Evolutionary conservation across 2,797 vertebrate genomes (phyloP).

Genomic region (Odontamblyopus rebecca): DNA sequence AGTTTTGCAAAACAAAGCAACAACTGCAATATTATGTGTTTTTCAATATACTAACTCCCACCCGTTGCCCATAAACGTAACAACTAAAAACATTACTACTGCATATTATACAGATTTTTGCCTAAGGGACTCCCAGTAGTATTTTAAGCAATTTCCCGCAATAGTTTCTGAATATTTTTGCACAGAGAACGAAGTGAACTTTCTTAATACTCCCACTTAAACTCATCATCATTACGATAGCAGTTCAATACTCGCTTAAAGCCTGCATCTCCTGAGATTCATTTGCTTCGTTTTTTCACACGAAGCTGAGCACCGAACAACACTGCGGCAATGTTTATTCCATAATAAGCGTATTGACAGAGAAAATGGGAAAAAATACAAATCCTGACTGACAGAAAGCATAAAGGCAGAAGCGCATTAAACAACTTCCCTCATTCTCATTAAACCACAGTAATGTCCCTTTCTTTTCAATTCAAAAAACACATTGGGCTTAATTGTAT

Average conservation of each 20-base stretch:
- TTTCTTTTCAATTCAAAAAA: slow-evolving; percentile 64
- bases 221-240: slow-evolving; percentile 17
- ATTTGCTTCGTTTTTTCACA: slow-evolving; percentile 2
- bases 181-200: slow-evolving; percentile 7
- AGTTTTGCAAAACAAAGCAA: too few relatives aligned
- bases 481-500: slow-evolving; percentile 70
- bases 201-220: not conserved
- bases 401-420: slow-evolving; percentile 66
- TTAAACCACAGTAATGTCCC: slow-evolving; percentile 64
- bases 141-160: not conserved
- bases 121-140: not conserved
- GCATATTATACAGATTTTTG: not conserved
- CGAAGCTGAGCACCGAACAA: slow-evolving; percentile 16
- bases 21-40: not conserved
- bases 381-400: slow-evolving; percentile 76
- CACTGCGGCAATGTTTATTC: slow-evolving; percentile 43
- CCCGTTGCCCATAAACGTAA: too few relatives aligned
- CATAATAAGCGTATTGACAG: slow-evolving; percentile 44
- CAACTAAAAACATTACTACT: too few relatives aligned
- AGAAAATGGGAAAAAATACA: slow-evolving; percentile 55
- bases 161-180: not conserved
- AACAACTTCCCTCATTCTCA: slow-evolving; percentile 64
- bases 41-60: too few relatives aligned
- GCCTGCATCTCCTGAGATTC: slow-evolving; percentile 6
- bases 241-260: slow-evolving; percentile 14